phyloP scores from a whole-genome alignment of 2,888 invertebrate species.

The Meloe dianella region DNA sequence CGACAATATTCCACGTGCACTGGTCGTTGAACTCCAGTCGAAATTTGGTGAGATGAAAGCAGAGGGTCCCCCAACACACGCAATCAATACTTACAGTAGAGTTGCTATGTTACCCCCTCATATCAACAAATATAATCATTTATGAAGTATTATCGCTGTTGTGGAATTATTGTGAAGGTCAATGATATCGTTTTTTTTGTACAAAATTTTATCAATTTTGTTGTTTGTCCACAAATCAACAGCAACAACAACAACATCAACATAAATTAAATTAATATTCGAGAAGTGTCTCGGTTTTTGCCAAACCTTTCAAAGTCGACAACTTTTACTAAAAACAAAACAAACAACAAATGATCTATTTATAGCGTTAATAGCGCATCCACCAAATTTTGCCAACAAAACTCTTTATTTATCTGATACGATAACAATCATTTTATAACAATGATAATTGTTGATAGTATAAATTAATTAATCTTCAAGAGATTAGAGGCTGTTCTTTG shows the following conservation, averaged over 20 bases:
- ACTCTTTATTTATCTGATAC: background rate
- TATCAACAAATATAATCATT: background rate
- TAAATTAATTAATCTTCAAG: background rate
- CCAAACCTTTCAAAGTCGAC: background rate
- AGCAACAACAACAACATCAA: background rate
- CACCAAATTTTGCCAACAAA: slow-evolving; percentile 1
- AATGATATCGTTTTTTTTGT: background rate
- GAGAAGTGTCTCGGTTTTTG: background rate
- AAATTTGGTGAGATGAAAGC: slow-evolving; percentile 29
- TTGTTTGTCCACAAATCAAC: background rate
- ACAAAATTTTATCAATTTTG: slow-evolving; percentile 3
- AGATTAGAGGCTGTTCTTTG: background rate
- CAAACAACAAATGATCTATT: background rate
- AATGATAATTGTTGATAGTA: background rate
- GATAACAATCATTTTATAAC: background rate
- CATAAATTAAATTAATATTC: slow-evolving; percentile 2
- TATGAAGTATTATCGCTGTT: background rate
- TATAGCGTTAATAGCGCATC: background rate
- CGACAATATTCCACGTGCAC: slow-evolving; percentile 47
- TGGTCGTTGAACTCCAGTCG: slow-evolving; percentile 44
- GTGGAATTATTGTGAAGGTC: slow-evolving; percentile 10
- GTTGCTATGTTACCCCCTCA: background rate
- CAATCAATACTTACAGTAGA: slow-evolving; percentile 9
- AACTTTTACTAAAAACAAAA: background rate
- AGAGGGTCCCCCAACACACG: background rate